Evolutionary conservation across 2,888 invertebrate genomes (phyloP).

Genomic region (Tiphia femorata): DNA sequence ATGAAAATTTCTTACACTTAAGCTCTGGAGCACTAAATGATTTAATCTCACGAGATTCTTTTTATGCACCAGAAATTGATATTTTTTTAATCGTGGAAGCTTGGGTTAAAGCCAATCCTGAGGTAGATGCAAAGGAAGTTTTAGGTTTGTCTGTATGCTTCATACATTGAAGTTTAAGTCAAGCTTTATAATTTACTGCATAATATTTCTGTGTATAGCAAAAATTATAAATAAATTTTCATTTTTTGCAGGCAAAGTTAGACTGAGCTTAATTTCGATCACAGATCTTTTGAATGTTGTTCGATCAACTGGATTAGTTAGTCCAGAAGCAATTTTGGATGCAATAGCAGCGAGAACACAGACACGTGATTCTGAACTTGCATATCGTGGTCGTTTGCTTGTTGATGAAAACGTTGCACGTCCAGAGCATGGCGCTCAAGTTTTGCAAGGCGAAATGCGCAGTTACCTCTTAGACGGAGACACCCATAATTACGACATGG

Average conservation of each 20-base stretch:
- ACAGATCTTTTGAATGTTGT: constrained; percentile 91
- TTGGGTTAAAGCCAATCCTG: constrained; percentile 88
- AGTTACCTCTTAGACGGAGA: constrained; percentile 92
- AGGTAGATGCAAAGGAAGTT: constrained; percentile 67
- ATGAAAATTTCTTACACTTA: constrained; percentile 86
- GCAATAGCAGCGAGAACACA: constrained; percentile 91
- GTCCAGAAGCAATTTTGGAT: constrained; percentile 92
- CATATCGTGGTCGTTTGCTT: constrained; percentile 87
- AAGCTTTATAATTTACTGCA: neutral
- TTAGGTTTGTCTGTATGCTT: constrained; percentile 48
- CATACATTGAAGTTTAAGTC: neutral
- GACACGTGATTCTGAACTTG: constrained; percentile 82
- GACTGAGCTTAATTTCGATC: constrained; percentile 89
- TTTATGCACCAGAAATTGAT: constrained; percentile 95
- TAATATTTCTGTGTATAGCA: neutral
- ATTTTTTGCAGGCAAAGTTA: constrained; percentile 63
- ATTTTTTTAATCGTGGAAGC: constrained; percentile 91
- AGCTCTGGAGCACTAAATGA: constrained; percentile 88
- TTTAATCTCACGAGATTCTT: constrained; percentile 91
- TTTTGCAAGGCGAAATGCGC: constrained; percentile 91
- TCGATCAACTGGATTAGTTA: constrained; percentile 86
- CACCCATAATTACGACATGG: constrained; percentile 89
- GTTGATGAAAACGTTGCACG: constrained; percentile 95
- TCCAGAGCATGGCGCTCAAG: constrained; percentile 83
- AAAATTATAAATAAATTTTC: neutral